A percentile compares a stretch with the other conserved stretches of the same genome.
phyloP scores from a whole-genome alignment of 2,888 invertebrate species.

The Cacoxenus indagator region DNA sequence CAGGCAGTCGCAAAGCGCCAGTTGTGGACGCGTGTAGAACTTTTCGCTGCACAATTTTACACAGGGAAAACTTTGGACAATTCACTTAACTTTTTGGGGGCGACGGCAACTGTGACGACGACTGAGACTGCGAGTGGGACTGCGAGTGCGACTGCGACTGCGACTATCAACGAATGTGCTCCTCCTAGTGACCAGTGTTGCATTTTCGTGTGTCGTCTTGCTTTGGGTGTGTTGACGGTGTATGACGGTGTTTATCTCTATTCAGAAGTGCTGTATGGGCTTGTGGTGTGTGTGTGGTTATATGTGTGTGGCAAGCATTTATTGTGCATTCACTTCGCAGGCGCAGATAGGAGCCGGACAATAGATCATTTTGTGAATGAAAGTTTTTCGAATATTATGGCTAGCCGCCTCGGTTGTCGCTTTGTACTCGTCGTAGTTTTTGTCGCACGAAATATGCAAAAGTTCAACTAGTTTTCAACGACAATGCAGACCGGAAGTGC shows the following conservation, averaged over 20 bases:
- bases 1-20: not conserved
- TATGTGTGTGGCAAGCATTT: slow-evolving; percentile 29
- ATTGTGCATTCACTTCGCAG: slow-evolving; percentile 48
- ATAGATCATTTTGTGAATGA: slow-evolving; percentile 51
- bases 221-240: no score
- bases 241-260: not conserved
- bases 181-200: slow-evolving; percentile 23
- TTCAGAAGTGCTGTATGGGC: not conserved
- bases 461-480: not conserved
- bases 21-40: slow-evolving; percentile 25
- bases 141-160: not conserved
- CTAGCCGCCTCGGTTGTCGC: not conserved
- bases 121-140: not conserved
- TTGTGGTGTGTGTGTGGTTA: not conserved
- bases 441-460: not conserved
- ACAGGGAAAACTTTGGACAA: slow-evolving; percentile 59
- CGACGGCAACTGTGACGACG: not conserved
- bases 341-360: slow-evolving; percentile 42
- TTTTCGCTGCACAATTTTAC: slow-evolving; percentile 57
- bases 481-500: not conserved
- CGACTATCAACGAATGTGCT: no score
- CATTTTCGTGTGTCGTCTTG: slow-evolving; percentile 5
- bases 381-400: not conserved
- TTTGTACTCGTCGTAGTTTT: not conserved
- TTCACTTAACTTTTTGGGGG: slow-evolving; percentile 59